Conservation (phyloP, 1,140 invertebrate species). For the Kradibia gibbosae region DNA sequence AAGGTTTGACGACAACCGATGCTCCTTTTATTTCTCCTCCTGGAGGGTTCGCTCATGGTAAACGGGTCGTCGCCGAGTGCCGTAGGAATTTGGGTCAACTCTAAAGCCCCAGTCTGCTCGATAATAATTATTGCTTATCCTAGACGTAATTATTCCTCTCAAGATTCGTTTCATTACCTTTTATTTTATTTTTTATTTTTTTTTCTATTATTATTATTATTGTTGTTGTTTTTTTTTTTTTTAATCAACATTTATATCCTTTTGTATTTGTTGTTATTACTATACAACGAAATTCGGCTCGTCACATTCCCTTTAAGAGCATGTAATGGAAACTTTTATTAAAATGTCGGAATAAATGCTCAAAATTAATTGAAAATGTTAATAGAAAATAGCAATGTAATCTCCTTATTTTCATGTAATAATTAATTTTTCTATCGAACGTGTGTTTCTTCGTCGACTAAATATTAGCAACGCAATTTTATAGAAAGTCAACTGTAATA, state of each 20-base stretch:
- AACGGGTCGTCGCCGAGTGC: background rate
- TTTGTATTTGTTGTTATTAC: too few relatives aligned
- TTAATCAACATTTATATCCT: too few relatives aligned
- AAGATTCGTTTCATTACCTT: background rate
- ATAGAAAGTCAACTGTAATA: background rate
- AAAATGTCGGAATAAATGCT: too few relatives aligned
- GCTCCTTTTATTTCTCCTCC: background rate
- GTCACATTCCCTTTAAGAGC: too few relatives aligned
- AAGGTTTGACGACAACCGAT: constrained; percentile 53
- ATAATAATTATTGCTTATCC: background rate
- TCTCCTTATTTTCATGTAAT: too few relatives aligned
- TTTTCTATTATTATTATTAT: too few relatives aligned
- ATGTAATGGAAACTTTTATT: too few relatives aligned
- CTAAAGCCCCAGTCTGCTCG: background rate
- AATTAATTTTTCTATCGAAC: too few relatives aligned
- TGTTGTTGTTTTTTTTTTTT: too few relatives aligned
- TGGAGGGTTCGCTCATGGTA: constrained; percentile 57
- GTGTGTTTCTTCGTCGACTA: background rate
- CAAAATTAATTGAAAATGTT: too few relatives aligned
- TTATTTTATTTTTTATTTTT: background rate
- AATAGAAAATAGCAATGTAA: too few relatives aligned
- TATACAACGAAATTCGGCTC: too few relatives aligned
- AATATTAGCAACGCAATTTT: background rate
- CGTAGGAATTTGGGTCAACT: background rate
- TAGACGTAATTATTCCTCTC: background rate